Evolutionary conservation across 2,888 invertebrate genomes (phyloP), one percentile per base, ranked within the genome.

Genomic region (Glaucopsyche alexis): DNA sequence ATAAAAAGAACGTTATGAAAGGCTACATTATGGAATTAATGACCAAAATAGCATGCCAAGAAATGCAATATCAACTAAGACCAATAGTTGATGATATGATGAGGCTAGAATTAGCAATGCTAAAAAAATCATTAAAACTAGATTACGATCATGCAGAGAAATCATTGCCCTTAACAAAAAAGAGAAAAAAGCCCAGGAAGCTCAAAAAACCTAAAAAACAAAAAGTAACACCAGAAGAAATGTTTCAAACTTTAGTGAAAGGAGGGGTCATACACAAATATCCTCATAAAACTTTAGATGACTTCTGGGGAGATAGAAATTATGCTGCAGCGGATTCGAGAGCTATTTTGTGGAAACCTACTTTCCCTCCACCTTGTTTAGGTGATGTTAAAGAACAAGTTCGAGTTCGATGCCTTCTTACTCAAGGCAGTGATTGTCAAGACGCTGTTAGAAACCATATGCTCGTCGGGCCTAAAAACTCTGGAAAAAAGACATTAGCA

Each of bases 171-270:
- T 74, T 80, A 71, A 82, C 79, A n/a, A 79, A 77, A 76, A 92
- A 92, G 79, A 80, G 91, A 60, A 90, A 86, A 74, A 91, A 87
- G 55, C 91, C 91, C 1, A 90, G 78, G 76, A 90, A 85, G 76
- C 77, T 80, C n/a, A 94, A 90, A 76, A 87, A 87, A 72, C 94
- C 94, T 74, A 96, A 95, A 82, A 95, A 95, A 1, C 94, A 94
- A 0, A 94, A 95, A 82, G 83, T 95, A 75, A 86, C 91, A 0
- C 91, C 94, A 0, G 95, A 94, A 79, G 94, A 94, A n/a, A 90
- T 97, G 80, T 96, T 96, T 80, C 95, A 96, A 84, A 94, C 95
- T 81, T 90, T 97, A 74, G 95, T 95, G 6, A 94, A 95, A 80
- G 93, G 94, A 79, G 95, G 95, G 7, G 95, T 97, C 74, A 95